These are phyloP conservation scores for Choristoneura fumiferana DNA, from an alignment of 1,140 invertebrate species.

Conservation along the genomic window DNA sequence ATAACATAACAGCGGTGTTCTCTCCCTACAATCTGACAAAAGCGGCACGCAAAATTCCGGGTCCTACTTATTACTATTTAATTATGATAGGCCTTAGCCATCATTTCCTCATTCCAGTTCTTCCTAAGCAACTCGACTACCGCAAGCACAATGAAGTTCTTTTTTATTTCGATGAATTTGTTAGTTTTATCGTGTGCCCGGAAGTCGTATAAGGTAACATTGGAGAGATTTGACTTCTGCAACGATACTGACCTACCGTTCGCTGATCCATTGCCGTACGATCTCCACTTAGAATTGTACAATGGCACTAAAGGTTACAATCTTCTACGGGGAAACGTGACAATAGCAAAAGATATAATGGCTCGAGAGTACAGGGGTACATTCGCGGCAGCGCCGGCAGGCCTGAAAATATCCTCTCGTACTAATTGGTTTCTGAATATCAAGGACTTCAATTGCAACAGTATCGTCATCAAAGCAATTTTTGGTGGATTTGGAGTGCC, in stretches of 20 bases:
- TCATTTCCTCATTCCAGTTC: too few species aligned
- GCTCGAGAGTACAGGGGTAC: not conserved
- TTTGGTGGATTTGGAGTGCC: not conserved
- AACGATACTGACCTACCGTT: not conserved
- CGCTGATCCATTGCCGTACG: not conserved
- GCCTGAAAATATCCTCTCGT: not conserved
- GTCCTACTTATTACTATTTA: too few species aligned
- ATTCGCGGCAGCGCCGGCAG: not conserved
- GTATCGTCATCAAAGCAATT: not conserved
- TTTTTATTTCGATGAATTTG: too few species aligned
- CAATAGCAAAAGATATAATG: not conserved
- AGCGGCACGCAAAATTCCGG: too few species aligned
- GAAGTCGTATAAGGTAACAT: not conserved
- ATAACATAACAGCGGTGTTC: too few species aligned
- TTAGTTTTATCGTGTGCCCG: too few species aligned
- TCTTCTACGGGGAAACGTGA: not conserved
- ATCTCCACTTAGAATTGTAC: not conserved
- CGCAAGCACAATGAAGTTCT: too few species aligned
- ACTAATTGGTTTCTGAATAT: not conserved
- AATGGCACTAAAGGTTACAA: not conserved
- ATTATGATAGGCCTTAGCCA: too few species aligned
- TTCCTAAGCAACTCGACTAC: too few species aligned
- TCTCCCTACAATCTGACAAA: too few species aligned
- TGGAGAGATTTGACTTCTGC: not conserved
- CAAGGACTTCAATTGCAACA: not conserved